These are phyloP conservation scores for Rhagonycha lutea DNA, from an alignment of 2,888 invertebrate species.

Conservation along the genomic window DNA sequence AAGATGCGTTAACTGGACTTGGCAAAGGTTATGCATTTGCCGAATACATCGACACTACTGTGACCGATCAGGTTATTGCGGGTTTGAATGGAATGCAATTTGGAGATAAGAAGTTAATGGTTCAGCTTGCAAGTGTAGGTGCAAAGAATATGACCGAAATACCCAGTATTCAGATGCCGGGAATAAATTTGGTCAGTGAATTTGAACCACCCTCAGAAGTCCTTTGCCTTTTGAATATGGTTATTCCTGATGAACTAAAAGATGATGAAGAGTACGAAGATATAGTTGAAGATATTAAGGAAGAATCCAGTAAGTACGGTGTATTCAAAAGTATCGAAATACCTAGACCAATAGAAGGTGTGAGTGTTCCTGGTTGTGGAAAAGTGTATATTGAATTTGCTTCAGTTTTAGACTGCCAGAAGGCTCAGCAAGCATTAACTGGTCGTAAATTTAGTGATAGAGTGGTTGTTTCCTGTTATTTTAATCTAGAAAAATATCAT, in stretches of 20 bases:
- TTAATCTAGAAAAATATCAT: constrained; percentile 97
- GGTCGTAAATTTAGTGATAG: constrained; percentile 98
- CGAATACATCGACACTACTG: constrained; percentile 94
- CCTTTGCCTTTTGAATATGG: constrained; percentile 93
- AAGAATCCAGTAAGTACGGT: constrained; percentile 98
- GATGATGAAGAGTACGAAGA: constrained; percentile 97
- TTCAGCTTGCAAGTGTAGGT: constrained; percentile 96
- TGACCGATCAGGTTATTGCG: constrained; percentile 98
- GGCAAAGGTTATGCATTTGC: constrained; percentile 99
- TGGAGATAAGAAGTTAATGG: constrained; percentile 97
- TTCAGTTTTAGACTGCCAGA: constrained; percentile 94
- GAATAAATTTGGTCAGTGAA: constrained; percentile 84
- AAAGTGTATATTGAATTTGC: constrained; percentile 99
- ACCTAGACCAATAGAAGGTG: constrained; percentile 94
- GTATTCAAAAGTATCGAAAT: constrained; percentile 97
- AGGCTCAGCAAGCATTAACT: constrained; percentile 95
- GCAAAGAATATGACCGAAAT: constrained; percentile 88
- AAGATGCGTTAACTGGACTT: constrained; percentile 96
- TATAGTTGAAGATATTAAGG: constrained; percentile 96
- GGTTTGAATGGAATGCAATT: constrained; percentile 99
- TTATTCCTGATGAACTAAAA: constrained; percentile 92
- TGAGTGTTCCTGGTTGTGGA: constrained; percentile 96
- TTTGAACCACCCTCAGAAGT: constrained; percentile 95
- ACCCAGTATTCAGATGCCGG: constrained; percentile 93
- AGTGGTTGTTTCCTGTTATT: constrained; percentile 98